These are phyloP conservation scores for Oreotrochilus melanogaster DNA, from an alignment of 2,113 vertebrate species.

Conservation along the genomic window DNA sequence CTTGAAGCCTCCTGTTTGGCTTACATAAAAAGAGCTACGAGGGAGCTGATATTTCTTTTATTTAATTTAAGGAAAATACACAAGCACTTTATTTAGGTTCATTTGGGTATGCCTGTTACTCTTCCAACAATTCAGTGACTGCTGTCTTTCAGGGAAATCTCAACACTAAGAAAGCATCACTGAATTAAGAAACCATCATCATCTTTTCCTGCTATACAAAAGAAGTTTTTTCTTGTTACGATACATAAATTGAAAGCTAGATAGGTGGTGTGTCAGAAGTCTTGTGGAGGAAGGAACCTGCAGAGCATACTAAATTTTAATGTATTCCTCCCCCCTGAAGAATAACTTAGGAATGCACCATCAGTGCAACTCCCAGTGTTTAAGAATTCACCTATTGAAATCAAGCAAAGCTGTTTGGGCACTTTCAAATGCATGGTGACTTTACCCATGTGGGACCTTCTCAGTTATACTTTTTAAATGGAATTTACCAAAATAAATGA, in stretches of 20 bases:
- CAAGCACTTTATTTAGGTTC: background rate
- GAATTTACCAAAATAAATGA: background rate
- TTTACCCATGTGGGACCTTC: background rate
- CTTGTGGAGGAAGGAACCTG: background rate
- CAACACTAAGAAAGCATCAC: background rate
- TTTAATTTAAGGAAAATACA: slow-evolving; percentile 6
- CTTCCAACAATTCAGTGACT: background rate
- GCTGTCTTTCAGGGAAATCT: background rate
- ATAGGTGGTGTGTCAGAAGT: background rate
- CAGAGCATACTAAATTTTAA: background rate
- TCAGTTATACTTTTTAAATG: background rate
- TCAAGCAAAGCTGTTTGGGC: background rate
- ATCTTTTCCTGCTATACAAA: background rate
- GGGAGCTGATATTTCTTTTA: background rate
- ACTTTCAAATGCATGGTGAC: background rate
- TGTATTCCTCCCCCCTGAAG: background rate
- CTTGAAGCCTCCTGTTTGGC: background rate
- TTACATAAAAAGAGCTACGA: background rate
- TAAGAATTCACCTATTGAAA: background rate
- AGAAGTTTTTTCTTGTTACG: background rate
- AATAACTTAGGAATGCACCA: background rate
- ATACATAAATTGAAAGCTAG: background rate
- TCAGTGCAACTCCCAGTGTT: background rate
- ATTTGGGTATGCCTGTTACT: background rate
- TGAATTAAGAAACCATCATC: background rate